phyloP scores from a whole-genome alignment of 2,113 vertebrate species.

The Rhinichthys klamathensis region DNA sequence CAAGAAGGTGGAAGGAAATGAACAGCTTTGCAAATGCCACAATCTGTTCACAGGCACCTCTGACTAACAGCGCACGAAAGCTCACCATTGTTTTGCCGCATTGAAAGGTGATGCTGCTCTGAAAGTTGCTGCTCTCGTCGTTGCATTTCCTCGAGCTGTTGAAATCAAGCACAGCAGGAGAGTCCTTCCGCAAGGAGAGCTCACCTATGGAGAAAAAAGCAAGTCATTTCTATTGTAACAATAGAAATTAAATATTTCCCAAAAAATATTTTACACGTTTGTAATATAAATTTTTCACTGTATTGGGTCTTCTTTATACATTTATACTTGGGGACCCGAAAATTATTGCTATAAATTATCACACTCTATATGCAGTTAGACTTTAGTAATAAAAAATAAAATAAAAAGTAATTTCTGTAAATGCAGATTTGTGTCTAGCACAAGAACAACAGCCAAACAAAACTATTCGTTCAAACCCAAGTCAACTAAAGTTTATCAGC shows the following conservation, averaged over 20 bases:
- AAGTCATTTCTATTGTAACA: too few species aligned
- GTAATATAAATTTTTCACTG: too few species aligned
- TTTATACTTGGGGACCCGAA: too few species aligned
- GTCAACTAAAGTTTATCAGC: not conserved
- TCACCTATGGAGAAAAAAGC: slow-evolving; percentile 75
- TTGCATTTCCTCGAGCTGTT: slow-evolving; percentile 74
- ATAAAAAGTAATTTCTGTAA: not conserved
- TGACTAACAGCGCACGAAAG: slow-evolving; percentile 21
- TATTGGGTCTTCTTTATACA: too few species aligned
- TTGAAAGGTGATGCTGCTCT: slow-evolving; percentile 89
- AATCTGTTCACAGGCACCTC: not conserved
- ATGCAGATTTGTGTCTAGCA: not conserved
- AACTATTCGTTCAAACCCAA: not conserved
- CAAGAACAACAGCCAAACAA: not conserved
- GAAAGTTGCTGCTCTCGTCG: slow-evolving; percentile 67
- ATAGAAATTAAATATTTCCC: too few species aligned
- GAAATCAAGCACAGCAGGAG: slow-evolving; percentile 79
- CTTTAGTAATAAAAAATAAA: not conserved
- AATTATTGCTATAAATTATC: not conserved
- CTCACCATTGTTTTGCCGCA: slow-evolving; percentile 95
- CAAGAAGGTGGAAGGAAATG: not conserved
- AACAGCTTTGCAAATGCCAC: not conserved
- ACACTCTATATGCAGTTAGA: not conserved
- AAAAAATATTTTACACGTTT: too few species aligned
- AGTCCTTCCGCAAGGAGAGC: slow-evolving; percentile 63